phyloP scores from a whole-genome alignment of 2,113 vertebrate genomes.

The Lethenteron camtschaticum region DNA sequence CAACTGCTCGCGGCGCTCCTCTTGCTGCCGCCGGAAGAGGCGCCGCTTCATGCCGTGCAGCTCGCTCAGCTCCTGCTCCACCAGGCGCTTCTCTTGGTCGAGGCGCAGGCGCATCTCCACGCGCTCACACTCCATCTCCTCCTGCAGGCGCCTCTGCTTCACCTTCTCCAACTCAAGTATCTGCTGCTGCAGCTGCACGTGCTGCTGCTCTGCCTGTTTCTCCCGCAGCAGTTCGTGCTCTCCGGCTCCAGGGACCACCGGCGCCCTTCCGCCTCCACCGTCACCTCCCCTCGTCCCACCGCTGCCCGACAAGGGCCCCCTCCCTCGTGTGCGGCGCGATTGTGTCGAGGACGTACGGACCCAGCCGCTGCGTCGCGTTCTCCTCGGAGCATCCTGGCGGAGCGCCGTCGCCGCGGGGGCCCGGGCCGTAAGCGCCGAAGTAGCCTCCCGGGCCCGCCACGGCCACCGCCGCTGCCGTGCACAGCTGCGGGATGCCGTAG shows the following conservation, averaged over 20 bases:
- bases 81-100: constrained; percentile 80
- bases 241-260: constrained; percentile 15
- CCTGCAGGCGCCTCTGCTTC: constrained; percentile 63
- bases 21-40: constrained; percentile 79
- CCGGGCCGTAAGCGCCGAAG: no score
- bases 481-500: no score
- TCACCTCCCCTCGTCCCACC: constrained; percentile 11
- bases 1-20: constrained; percentile 70
- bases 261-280: constrained; percentile 17
- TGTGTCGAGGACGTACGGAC: no score
- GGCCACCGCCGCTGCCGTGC: no score
- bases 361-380: no score
- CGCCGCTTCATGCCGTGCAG: constrained; percentile 90
- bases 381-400: no score
- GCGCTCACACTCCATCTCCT: constrained; percentile 75
- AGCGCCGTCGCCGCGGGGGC: no score
- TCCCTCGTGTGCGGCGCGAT: no score
- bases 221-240: no score
- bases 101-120: constrained; percentile 71
- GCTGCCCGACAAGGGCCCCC: constrained; percentile 7
- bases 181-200: constrained; percentile 67
- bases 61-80: constrained; percentile 85
- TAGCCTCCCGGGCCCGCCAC: no score
- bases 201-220: constrained; percentile 49
- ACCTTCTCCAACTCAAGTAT: constrained; percentile 76